Base-by-base conservation (phyloP, 2,113 vertebrate species). In the Phyllopteryx taeniolatus region DNA sequence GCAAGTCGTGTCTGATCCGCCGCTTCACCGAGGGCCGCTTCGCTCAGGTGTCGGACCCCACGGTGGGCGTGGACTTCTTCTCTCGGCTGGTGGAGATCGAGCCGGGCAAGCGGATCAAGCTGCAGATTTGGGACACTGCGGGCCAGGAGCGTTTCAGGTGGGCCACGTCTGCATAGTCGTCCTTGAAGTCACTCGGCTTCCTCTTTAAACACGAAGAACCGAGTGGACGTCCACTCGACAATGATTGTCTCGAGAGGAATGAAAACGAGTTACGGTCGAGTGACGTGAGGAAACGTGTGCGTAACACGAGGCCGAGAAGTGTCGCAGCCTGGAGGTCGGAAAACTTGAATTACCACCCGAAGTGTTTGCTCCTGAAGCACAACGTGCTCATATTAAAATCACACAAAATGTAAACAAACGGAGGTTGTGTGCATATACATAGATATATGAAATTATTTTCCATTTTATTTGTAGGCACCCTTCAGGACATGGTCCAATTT, bases 11-110 rank as follows among this genome's bases (percentile, higher is more conserved):
- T 82, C 93, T 98, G 72, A 98, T 99, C 80, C 95, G 95, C 22
- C 94, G 96, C 76, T 99, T 99, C 92, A 99, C 97, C 27, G 97
- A 98, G 85, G 96, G 96, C 1, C 95, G 96, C 82, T 99, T 98
- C 79, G 95, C 96, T 54, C 95, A 97, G 90, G 96, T 96, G 84
- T 98, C 96, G 0, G 96, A 98, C 90, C 97, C 97, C 66, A 98
- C 97, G 0, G 97, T 98, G 46, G 97, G 97, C 33, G 96, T 98
- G 92, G 97, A 98, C 90, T 98, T 99, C 87, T 98, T 98, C 93
- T 98, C 97, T 27, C 93, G 97, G 31, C 92, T 98, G 90, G 96
- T 98, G 88, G 97, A 98, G 93, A 97, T 98, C 79, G 97, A 99
- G 81, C 96, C 97, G 0, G 96, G 97, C 51, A 98, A 99, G 83